A percentile compares a stretch with the other conserved stretches of the same genome.
These are phyloP conservation scores for Hybognathus amarus DNA, from an alignment of 2,797 vertebrate species.

Conservation along the genomic window DNA sequence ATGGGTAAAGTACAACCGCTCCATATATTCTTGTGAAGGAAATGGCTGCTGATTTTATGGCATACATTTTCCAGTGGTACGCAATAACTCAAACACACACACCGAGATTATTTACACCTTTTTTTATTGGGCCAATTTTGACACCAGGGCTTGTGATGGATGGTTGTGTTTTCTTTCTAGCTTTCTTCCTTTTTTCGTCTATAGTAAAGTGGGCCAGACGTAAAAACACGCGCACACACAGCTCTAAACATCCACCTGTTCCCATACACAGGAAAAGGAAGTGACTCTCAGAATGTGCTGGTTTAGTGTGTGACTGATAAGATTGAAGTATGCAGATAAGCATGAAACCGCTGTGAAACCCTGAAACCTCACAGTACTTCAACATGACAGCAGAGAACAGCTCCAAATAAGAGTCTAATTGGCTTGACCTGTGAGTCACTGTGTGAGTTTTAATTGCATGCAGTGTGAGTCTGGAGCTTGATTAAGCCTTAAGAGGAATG, in stretches of 20 bases:
- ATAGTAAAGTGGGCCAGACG: conserved; percentile 65
- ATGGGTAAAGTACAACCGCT: conserved; percentile 54
- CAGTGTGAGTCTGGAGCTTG: conserved; percentile 55
- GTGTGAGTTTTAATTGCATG: conserved; percentile 65
- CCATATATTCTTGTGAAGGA: conserved; percentile 68
- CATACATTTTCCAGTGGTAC: conserved; percentile 59
- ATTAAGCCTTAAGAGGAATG: conserved; percentile 50
- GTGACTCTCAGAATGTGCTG: conserved; percentile 6
- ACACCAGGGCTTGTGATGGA: conserved; percentile 72
- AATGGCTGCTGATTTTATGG: conserved; percentile 70
- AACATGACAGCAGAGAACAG: conserved; percentile 48
- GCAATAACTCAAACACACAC: conserved; percentile 44
- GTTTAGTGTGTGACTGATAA: conserved; percentile 42
- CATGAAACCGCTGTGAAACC: conserved; percentile 29
- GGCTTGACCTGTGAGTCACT: conserved; percentile 61
- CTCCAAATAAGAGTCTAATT: conserved; percentile 65
- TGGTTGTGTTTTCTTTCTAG: conserved; percentile 61
- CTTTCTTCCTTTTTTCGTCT: conserved; percentile 52
- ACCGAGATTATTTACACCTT: conserved; percentile 72
- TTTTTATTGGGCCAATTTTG: conserved; percentile 75
- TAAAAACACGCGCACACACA: background rate
- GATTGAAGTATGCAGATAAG: conserved; percentile 37
- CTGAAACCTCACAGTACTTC: conserved; percentile 40
- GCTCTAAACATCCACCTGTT: conserved; percentile 25
- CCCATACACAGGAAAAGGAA: conserved; percentile 26